Percentiles rank a stretch among this genome's conserved stretches.
phyloP scores from a whole-genome alignment of 2,797 vertebrate species.

The Microctenopoma steveboyesi region DNA sequence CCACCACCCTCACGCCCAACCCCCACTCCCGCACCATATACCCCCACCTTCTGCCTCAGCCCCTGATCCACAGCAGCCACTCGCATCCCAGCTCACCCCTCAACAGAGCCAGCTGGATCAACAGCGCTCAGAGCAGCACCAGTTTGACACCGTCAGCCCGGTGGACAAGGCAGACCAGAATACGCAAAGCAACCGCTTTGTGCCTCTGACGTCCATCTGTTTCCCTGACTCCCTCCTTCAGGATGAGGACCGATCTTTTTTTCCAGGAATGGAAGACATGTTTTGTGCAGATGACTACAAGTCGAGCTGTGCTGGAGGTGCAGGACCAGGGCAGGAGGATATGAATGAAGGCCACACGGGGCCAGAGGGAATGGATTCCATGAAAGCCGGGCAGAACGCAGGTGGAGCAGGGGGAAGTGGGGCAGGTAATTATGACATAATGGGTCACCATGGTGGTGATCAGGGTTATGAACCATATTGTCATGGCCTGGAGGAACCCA shows the following conservation, averaged over 20 bases:
- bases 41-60: conserved; percentile 69
- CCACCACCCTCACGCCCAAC: conserved; percentile 77
- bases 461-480: conserved; percentile 86
- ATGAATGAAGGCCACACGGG: conserved; percentile 81
- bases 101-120: conserved; percentile 84
- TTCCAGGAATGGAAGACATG: conserved; percentile 98
- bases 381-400: conserved; percentile 79
- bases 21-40: conserved; percentile 81
- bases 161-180: conserved; percentile 83
- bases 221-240: conserved; percentile 94
- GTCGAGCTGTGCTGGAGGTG: conserved; percentile 82
- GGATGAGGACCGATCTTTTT: conserved; percentile 94
- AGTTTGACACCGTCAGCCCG: conserved; percentile 83
- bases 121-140: conserved; percentile 87
- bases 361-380: conserved; percentile 81
- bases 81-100: conserved; percentile 80
- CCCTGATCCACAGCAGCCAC: conserved; percentile 76
- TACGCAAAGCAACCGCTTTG: conserved; percentile 89
- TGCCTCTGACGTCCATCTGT: conserved; percentile 94
- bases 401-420: conserved; percentile 69
- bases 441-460: conserved; percentile 83
- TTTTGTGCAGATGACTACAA: conserved; percentile 94
- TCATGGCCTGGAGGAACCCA: conserved; percentile 82
- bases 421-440: conserved; percentile 84
- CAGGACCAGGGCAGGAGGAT: conserved; percentile 82